A percentile compares a stretch with the other conserved stretches of the same genome.
phyloP scores from a whole-genome alignment of 2,113 vertebrate species.

The Colossoma macropomum region DNA sequence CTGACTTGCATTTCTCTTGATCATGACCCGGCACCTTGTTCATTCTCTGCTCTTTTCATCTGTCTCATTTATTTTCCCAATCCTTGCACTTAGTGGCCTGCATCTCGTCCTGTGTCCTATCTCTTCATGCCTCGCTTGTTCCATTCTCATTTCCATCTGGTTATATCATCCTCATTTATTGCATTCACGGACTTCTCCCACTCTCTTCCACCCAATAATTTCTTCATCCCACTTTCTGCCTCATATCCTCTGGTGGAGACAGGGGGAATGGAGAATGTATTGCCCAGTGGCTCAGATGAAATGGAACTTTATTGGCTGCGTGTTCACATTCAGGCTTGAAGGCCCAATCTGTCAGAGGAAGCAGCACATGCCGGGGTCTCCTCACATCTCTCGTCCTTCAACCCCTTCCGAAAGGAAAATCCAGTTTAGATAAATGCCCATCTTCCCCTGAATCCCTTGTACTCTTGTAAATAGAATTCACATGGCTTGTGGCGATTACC shows the following conservation, averaged over 20 bases:
- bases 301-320: conserved; percentile 33
- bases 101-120: not conserved
- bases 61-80: conserved; percentile 2
- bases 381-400: not conserved
- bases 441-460: not conserved
- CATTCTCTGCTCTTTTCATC: conserved; percentile 12
- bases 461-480: not conserved
- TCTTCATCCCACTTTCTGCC: conserved; percentile 15
- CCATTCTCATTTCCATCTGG: not conserved
- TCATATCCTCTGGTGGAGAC: conserved; percentile 16
- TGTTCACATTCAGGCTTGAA: not conserved
- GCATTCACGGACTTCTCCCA: not conserved
- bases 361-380: not conserved
- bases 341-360: not conserved
- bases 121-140: not conserved
- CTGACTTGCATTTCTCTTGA: conserved; percentile 19
- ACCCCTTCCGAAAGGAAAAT: not conserved
- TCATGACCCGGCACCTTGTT: not conserved
- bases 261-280: conserved; percentile 3
- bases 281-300: conserved; percentile 33
- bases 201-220: conserved; percentile 18
- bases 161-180: conserved; percentile 27
- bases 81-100: not conserved
- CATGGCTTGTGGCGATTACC: not conserved
- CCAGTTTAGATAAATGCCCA: not conserved